Evolutionary conservation across 2,888 invertebrate genomes (phyloP).

Genomic region (Cosmia pyralina): DNA sequence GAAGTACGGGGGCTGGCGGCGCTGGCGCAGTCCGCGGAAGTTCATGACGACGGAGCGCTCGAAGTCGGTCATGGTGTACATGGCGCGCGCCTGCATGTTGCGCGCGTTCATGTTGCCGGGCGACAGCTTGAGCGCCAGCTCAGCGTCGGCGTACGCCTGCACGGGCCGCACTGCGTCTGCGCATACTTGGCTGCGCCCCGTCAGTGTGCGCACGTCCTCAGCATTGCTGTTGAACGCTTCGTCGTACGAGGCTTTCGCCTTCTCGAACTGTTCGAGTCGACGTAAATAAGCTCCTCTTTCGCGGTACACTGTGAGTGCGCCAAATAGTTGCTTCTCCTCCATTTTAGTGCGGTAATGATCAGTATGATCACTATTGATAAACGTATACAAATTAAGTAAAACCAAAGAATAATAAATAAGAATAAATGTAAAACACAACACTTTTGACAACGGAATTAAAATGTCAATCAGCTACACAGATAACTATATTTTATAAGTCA

Average conservation of each 20-base stretch:
- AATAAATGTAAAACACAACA: slow-evolving; percentile 21
- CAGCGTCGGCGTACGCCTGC: slow-evolving; percentile 85
- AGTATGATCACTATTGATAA: slow-evolving; percentile 14
- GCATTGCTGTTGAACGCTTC: slow-evolving; percentile 80
- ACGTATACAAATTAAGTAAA: slow-evolving; percentile 52
- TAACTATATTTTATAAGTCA: too few relatives aligned
- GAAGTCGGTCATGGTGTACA: slow-evolving; percentile 87
- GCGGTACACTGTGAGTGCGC: slow-evolving; percentile 85
- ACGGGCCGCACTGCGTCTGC: slow-evolving; percentile 84
- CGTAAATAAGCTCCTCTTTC: slow-evolving; percentile 84
- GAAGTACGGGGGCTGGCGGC: slow-evolving; percentile 85
- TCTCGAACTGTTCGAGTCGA: slow-evolving; percentile 85
- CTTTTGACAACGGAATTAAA: background rate
- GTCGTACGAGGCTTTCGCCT: slow-evolving; percentile 84
- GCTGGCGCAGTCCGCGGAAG: slow-evolving; percentile 78
- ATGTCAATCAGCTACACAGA: slow-evolving; percentile 8
- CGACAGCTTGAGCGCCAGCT: slow-evolving; percentile 83
- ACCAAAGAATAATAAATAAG: too few relatives aligned
- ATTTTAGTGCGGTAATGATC: slow-evolving; percentile 64
- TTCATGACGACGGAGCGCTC: slow-evolving; percentile 87
- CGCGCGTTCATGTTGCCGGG: slow-evolving; percentile 84
- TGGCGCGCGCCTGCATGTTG: slow-evolving; percentile 86
- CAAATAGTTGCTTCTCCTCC: slow-evolving; percentile 84
- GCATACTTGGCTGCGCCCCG: slow-evolving; percentile 85
- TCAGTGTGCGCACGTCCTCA: slow-evolving; percentile 82